phyloP scores from a whole-genome alignment of 2,888 invertebrate species.

The Melinopterus prodromus region DNA sequence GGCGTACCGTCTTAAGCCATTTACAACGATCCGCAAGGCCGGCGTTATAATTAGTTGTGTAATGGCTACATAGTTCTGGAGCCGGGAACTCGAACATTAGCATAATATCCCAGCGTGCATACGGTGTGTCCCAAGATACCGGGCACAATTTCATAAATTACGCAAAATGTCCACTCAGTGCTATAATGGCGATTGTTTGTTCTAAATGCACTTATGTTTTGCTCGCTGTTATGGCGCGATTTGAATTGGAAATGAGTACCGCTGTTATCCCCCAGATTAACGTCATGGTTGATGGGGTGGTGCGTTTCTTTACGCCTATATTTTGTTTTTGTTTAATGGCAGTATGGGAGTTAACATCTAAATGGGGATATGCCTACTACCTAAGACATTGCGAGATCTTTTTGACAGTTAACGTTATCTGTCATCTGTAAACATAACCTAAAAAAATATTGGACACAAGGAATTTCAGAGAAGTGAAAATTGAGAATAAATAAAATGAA shows the following conservation, averaged over 20 bases:
- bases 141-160: conserved; percentile 23
- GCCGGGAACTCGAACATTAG: conserved; percentile 12
- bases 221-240: conserved; percentile 14
- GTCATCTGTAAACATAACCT: too few relatives aligned
- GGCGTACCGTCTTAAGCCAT: conserved; percentile 22
- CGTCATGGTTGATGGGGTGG: not conserved
- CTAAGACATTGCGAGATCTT: too few relatives aligned
- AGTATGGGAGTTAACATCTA: too few relatives aligned
- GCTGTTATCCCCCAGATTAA: conserved; percentile 10
- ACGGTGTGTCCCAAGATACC: conserved; percentile 7
- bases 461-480: too few relatives aligned
- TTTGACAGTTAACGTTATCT: too few relatives aligned
- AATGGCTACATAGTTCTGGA: conserved; percentile 23
- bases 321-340: not conserved
- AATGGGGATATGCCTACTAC: too few relatives aligned
- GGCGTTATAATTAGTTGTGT: conserved; percentile 18
- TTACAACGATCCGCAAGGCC: conserved; percentile 19
- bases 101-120: conserved; percentile 13
- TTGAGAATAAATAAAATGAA: too few relatives aligned
- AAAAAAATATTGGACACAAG: too few relatives aligned
- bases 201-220: conserved; percentile 27
- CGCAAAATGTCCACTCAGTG: conserved; percentile 19
- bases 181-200: conserved; percentile 22
- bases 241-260: conserved; percentile 23
- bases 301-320: not conserved